A percentile compares a stretch with the other conserved stretches of the same genome.
Conservation (phyloP, 2,888 invertebrate species). For the Elmis aenea region DNA sequence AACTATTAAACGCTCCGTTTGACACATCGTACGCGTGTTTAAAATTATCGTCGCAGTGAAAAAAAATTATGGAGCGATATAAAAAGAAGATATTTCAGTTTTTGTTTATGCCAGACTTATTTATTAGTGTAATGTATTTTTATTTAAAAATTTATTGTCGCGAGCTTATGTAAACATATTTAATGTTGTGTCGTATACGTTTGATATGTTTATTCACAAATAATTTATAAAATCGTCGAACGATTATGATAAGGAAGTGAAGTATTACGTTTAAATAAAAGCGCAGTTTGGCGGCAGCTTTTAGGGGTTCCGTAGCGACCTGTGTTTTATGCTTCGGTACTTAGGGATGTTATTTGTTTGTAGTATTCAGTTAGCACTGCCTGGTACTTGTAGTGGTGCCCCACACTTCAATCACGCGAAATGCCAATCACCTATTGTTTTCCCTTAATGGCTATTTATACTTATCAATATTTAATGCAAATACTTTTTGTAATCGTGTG, state of each 20-base stretch:
- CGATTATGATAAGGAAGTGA: constrained; percentile 17
- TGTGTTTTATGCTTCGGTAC: too few relatives aligned
- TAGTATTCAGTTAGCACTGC: constrained; percentile 28
- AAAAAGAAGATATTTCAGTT: constrained; percentile 4
- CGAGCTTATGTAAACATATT: constrained; percentile 1
- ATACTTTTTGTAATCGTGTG: constrained; percentile 8
- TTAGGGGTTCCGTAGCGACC: too few relatives aligned
- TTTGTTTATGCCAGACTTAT: constrained; percentile 6
- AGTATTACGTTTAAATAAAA: constrained; percentile 17
- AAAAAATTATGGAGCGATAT: constrained; percentile 2
- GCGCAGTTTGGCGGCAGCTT: constrained; percentile 6
- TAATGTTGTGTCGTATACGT: constrained; percentile 6
- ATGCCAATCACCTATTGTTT: constrained; percentile 39
- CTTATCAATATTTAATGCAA: constrained; percentile 32
- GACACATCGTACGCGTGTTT: constrained; percentile 14
- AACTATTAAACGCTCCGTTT: constrained; percentile 12
- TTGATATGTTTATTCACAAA: constrained; percentile 9
- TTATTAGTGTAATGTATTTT: constrained; percentile 5
- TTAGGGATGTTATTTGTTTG: too few relatives aligned
- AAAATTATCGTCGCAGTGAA: constrained; percentile 8
- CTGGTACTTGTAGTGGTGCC: constrained; percentile 30
- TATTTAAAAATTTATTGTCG: background rate
- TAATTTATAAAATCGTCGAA: constrained; percentile 13
- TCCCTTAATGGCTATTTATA: constrained; percentile 38
- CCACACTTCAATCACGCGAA: constrained; percentile 35